phyloP scores from a whole-genome alignment of 2,113 vertebrate genomes.

The Emydocephalus ijimae region DNA sequence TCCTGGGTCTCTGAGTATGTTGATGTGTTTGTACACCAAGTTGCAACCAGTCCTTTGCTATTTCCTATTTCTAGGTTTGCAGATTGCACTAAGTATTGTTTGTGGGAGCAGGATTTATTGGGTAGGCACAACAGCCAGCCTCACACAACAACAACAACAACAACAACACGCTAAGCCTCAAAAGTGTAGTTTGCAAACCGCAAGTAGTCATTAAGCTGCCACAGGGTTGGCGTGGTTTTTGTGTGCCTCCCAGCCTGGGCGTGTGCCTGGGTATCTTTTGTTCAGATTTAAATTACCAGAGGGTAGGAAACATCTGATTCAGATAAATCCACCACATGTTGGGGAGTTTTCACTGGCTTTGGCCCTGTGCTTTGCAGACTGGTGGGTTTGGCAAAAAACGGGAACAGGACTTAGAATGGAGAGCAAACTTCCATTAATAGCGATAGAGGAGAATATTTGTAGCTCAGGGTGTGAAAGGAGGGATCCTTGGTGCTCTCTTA shows the following conservation, averaged over 20 bases:
- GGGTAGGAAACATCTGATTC: not conserved
- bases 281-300: not conserved
- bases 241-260: not conserved
- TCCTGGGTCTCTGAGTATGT: too few species aligned
- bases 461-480: too few species aligned
- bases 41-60: too few species aligned
- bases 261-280: not conserved
- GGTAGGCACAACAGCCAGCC: not conserved
- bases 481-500: too few species aligned
- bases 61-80: not conserved
- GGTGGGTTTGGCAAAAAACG: not conserved
- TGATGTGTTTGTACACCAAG: too few species aligned
- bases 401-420: not conserved
- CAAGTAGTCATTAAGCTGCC: not conserved
- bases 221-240: not conserved
- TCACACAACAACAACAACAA: not conserved
- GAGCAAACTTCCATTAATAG: not conserved
- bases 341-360: not conserved
- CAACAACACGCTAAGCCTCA: not conserved
- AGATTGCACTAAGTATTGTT: not conserved
- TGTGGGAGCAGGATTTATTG: not conserved
- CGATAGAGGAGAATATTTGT: too few species aligned
- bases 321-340: not conserved
- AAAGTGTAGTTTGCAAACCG: not conserved
- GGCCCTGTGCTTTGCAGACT: not conserved